Percentiles rank a stretch among this genome's conserved stretches.
These are phyloP conservation scores for Zingel zingel DNA, from an alignment of 2,113 vertebrate genomes.

Conservation along the genomic window DNA sequence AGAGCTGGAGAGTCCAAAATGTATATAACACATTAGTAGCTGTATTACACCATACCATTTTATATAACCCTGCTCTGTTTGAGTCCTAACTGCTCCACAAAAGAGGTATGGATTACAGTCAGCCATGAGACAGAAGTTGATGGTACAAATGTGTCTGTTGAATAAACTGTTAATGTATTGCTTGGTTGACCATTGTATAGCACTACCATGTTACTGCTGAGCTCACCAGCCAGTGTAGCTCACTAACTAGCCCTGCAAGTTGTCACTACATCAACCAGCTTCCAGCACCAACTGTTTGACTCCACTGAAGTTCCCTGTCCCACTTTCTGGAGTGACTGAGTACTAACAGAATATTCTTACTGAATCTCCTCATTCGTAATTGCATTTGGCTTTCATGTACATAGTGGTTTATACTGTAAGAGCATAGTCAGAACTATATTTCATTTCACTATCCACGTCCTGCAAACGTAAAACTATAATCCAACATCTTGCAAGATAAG, in stretches of 20 bases:
- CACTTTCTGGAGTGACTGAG: neutral
- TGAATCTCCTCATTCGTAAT: neutral
- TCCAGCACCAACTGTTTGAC: neutral
- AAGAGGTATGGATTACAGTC: neutral
- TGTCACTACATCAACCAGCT: neutral
- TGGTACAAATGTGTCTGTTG: neutral
- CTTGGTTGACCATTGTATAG: neutral
- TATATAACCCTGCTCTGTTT: neutral
- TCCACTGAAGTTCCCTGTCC: neutral
- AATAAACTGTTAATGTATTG: neutral
- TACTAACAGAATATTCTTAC: neutral
- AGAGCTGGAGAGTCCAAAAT: neutral
- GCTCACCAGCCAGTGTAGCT: neutral
- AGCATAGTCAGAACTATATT: neutral
- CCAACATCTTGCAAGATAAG: slow-evolving; percentile 8
- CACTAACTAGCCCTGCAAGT: neutral
- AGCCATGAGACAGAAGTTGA: neutral
- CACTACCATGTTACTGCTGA: neutral
- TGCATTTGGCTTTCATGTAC: slow-evolving; percentile 3
- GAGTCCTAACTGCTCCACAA: neutral
- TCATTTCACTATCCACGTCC: slow-evolving; percentile 2
- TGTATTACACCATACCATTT: neutral
- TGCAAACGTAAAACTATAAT: slow-evolving; percentile 3
- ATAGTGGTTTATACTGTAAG: neutral
- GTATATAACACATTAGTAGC: neutral